phyloP scores from a whole-genome alignment of 1,140 invertebrate genomes.

The Drosophila littoralis region DNA sequence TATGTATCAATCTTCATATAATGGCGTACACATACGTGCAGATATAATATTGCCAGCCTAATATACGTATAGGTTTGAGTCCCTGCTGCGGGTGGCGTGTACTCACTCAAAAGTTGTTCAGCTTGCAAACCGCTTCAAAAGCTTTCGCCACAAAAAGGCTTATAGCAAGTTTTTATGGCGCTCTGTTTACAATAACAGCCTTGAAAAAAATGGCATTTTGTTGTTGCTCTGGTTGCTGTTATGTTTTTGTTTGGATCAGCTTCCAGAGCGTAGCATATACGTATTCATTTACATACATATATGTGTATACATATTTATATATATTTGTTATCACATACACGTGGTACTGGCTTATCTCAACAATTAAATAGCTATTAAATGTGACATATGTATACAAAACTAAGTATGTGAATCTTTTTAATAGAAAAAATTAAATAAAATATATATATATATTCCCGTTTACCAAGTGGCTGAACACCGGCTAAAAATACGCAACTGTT shows the following conservation, averaged over 20 bases:
- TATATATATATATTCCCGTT: background rate
- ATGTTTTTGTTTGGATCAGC: constrained; percentile 18
- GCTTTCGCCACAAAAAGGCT: constrained; percentile 7
- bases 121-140: background rate
- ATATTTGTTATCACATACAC: background rate
- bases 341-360: background rate
- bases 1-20: too few relatives aligned
- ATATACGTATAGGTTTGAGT: background rate
- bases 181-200: constrained; percentile 18
- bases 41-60: too few relatives aligned
- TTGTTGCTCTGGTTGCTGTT: background rate
- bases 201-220: background rate
- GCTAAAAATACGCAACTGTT: background rate
- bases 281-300: background rate
- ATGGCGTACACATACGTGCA: too few relatives aligned
- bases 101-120: background rate
- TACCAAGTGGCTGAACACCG: background rate
- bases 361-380: background rate
- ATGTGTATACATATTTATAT: background rate
- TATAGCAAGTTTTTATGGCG: constrained; percentile 19
- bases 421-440: background rate
- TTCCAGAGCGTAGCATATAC: background rate
- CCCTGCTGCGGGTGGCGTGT: background rate
- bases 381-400: too few relatives aligned
- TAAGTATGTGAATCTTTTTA: background rate